These are phyloP conservation scores for Propithecus perrieri DNA, from an alignment of 2,797 vertebrate genomes.

Conservation along the genomic window DNA sequence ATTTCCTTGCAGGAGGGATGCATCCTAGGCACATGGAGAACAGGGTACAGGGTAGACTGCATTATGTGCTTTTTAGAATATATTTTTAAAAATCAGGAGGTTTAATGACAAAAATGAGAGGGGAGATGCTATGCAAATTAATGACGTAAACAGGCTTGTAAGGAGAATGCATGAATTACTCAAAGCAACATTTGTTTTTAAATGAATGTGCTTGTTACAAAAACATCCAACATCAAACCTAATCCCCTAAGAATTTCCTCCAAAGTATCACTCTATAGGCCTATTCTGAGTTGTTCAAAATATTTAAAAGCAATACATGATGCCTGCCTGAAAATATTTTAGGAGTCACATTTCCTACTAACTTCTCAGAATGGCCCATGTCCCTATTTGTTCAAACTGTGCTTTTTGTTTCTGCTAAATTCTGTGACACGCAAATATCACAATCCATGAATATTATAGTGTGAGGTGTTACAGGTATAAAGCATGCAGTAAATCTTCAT, in stretches of 20 bases:
- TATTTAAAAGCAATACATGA: slow-evolving; percentile 29
- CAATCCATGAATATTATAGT: not conserved
- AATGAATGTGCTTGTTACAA: slow-evolving; percentile 31
- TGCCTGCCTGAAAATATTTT: slow-evolving; percentile 10
- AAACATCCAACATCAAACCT: slow-evolving; percentile 35
- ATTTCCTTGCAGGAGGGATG: not conserved
- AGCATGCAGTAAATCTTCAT: slow-evolving; percentile 41
- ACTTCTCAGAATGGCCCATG: not conserved
- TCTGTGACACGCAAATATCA: slow-evolving; percentile 23
- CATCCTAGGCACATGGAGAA: not conserved
- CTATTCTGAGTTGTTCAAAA: slow-evolving; percentile 16
- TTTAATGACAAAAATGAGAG: not conserved
- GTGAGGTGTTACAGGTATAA: not conserved
- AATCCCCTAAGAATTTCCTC: not conserved
- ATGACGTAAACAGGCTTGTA: not conserved
- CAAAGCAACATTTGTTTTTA: slow-evolving; percentile 47
- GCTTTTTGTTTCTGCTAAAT: not conserved
- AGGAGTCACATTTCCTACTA: not conserved
- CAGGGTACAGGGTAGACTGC: not conserved
- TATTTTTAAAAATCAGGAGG: slow-evolving; percentile 5
- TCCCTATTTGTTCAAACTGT: not conserved
- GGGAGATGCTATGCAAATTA: not conserved
- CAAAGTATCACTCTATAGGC: not conserved
- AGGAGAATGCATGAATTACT: slow-evolving; percentile 31
- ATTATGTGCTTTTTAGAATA: not conserved